A percentile compares a stretch with the other conserved stretches of the same genome.
Evolutionary conservation across 92 coral and sea anemone genomes (phyloP).

Genomic region (Epizoanthus rinbou): DNA sequence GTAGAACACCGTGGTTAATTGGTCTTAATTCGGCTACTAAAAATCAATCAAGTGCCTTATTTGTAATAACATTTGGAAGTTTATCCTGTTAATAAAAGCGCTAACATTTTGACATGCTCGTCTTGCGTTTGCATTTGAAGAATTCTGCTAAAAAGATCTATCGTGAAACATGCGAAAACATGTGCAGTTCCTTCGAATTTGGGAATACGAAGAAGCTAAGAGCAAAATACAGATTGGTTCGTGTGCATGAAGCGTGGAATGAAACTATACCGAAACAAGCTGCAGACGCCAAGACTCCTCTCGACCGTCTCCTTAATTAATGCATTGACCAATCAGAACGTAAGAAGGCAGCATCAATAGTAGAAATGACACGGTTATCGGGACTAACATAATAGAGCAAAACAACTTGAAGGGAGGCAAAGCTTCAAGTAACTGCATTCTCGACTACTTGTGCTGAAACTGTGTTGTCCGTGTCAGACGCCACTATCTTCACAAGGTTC

Average conservation of each 20-base stretch:
- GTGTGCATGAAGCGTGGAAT: constrained; percentile 43
- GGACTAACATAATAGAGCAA: constrained; percentile 30
- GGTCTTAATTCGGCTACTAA: constrained; percentile 49
- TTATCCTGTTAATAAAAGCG: constrained; percentile 47
- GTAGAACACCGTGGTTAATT: constrained; percentile 40
- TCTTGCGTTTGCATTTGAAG: neutral
- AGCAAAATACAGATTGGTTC: constrained; percentile 33
- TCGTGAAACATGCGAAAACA: neutral
- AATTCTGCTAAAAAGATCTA: neutral
- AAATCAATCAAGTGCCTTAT: constrained; percentile 44
- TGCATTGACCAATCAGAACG: constrained; percentile 37
- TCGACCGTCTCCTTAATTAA: constrained; percentile 39
- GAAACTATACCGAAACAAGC: constrained; percentile 21
- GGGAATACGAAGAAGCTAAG: neutral
- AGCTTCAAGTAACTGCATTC: neutral
- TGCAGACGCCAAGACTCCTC: constrained; percentile 39
- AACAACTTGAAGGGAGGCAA: constrained; percentile 27
- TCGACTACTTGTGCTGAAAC: constrained; percentile 6
- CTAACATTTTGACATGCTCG: constrained; percentile 38
- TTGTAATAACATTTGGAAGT: constrained; percentile 47
- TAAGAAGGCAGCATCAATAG: constrained; percentile 20
- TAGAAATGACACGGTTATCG: constrained; percentile 23
- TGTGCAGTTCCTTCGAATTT: neutral
- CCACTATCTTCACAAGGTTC: neutral
- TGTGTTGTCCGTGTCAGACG: neutral